Conservation (phyloP, 2,888 invertebrate species). For the Sphaerophoria taeniata region DNA sequence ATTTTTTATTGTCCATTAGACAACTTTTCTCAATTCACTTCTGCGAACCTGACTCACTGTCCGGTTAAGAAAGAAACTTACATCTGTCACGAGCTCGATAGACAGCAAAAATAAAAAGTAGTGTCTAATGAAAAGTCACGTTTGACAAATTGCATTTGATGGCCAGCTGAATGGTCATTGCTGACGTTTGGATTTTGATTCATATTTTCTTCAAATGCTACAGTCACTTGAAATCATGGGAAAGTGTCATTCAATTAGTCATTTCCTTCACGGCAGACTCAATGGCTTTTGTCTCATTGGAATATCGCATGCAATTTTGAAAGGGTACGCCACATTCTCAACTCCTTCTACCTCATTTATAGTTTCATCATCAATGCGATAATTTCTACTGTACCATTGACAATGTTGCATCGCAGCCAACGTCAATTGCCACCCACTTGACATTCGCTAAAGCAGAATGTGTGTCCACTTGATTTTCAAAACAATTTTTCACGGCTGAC, state of each 20-base stretch:
- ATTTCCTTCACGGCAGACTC: background rate
- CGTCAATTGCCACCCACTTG: slow-evolving; percentile 11
- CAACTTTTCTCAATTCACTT: too few species aligned
- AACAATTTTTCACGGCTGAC: slow-evolving; percentile 15
- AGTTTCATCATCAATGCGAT: background rate
- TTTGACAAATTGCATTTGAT: too few species aligned
- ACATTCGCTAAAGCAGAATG: background rate
- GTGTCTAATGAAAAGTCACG: too few species aligned
- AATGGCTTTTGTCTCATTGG: too few species aligned
- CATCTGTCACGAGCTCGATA: too few species aligned
- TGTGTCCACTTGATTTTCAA: slow-evolving; percentile 28
- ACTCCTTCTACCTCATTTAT: background rate
- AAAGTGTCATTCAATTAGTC: background rate
- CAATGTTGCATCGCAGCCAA: background rate
- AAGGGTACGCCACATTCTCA: too few species aligned
- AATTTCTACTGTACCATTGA: background rate
- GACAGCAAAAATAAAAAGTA: background rate
- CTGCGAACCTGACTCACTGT: too few species aligned
- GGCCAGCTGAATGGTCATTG: background rate
- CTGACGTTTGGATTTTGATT: too few species aligned
- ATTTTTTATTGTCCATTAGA: too few species aligned
- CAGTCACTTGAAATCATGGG: background rate
- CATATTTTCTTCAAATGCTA: background rate
- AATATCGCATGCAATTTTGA: too few species aligned
- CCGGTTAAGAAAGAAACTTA: too few species aligned